Evolutionary conservation across 1,140 invertebrate genomes (phyloP), one percentile per base, ranked within the genome.

Genomic region (Parapsyche elsis): DNA sequence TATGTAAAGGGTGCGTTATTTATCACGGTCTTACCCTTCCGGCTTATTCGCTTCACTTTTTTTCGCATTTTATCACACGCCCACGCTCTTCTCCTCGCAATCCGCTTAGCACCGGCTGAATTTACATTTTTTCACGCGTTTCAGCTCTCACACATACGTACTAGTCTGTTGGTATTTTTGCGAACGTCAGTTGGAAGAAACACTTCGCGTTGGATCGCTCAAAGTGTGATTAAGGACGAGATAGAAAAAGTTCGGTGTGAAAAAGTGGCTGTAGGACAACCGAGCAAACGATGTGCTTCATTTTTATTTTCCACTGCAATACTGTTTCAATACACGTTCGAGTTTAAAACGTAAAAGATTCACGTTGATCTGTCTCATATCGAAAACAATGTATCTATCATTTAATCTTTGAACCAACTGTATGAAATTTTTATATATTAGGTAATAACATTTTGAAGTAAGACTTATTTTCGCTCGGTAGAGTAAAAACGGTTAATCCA

Each of bases 181-280:
- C 24, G 10, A 67, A n/a, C n/a, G n/a, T n/a, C n/a, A n/a, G n/a
- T n/a, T 19, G 26, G 24, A 70, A 23, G 23, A n/a, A 38, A 71
- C 70, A 71, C 70, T 38, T 16, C 4, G 26, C 26, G 26, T 1
- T 44, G 16, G 10, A 71, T 71, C 70, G 70, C 70, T 71, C 26
- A 71, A 71, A 71, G 70, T 44, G 70, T 44, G 70, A 71, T 71
- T 71, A 71, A 23, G 70, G 23, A 30, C 70, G 10, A 1, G 70
- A 71, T 71, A 71, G 12, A 71, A 71, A 71, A 26, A 24, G 9
- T 12, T 21, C 16, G 26, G 26, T 16, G 23, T n/a, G 70, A 44
- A 30, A 67, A 21, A 1, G 26, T 71, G 24, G 64, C 30, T 38
- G 1, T 7, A 38, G 30, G 30, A n/a, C n/a, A n/a, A n/a, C n/a